phyloP scores from a whole-genome alignment of 2,797 vertebrate genomes.

The Typhlichthys subterraneus region DNA sequence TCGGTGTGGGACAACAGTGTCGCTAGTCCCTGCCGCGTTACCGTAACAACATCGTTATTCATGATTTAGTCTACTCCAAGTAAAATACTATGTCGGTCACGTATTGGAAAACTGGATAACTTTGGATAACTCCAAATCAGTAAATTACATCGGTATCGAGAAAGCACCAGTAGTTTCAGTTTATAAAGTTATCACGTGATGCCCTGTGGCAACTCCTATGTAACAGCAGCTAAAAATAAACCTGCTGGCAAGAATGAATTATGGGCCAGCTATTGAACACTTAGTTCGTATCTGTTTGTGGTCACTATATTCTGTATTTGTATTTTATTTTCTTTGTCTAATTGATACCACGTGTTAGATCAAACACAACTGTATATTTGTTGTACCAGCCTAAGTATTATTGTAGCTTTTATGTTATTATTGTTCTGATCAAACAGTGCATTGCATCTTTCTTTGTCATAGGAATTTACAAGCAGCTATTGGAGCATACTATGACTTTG shows the following conservation, averaged over 20 bases:
- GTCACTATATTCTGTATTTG: neutral
- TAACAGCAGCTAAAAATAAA: conserved; percentile 67
- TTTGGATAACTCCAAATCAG: too few species aligned
- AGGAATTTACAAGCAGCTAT: conserved; percentile 99
- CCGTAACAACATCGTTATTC: too few species aligned
- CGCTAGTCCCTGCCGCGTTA: neutral
- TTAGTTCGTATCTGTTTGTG: conserved; percentile 3
- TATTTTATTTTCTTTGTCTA: neutral
- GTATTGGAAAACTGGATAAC: too few species aligned
- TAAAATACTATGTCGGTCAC: too few species aligned
- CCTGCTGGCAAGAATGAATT: conserved; percentile 36
- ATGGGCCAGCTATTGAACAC: conserved; percentile 10
- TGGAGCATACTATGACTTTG: conserved; percentile 98
- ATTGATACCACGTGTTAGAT: too few species aligned
- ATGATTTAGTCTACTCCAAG: too few species aligned
- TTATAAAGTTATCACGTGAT: conserved; percentile 50
- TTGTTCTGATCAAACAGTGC: too few species aligned
- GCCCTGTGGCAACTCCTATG: conserved; percentile 33
- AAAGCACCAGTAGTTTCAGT: conserved; percentile 21
- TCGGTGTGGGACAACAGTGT: neutral
- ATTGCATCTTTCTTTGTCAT: conserved; percentile 8
- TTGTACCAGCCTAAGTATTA: too few species aligned
- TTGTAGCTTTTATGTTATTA: too few species aligned
- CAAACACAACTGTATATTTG: too few species aligned
- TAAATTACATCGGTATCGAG: too few species aligned